Evolutionary conservation across 2,888 invertebrate species (phyloP).

Genomic region (Zele albiditarsus): DNA sequence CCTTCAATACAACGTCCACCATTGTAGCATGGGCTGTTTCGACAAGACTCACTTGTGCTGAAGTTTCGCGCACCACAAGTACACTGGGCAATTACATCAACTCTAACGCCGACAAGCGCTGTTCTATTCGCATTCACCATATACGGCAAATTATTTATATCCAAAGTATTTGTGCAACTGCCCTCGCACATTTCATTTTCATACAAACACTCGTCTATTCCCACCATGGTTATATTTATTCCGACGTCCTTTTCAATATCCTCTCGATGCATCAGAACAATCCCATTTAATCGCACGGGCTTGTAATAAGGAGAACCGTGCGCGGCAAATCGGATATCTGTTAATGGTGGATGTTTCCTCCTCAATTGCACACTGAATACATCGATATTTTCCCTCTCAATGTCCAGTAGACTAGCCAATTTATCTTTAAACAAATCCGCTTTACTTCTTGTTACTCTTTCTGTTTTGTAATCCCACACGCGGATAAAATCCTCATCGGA

Average conservation of each 20-base stretch:
- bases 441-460: conserved; percentile 89
- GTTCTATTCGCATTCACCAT: conserved; percentile 99
- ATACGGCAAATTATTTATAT: conserved; percentile 91
- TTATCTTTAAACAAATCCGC: conserved; percentile 92
- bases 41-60: conserved; percentile 90
- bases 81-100: conserved; percentile 93
- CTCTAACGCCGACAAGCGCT: conserved; percentile 94
- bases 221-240: conserved; percentile 97
- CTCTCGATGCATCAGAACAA: conserved; percentile 93
- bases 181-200: conserved; percentile 97
- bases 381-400: conserved; percentile 92
- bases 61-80: conserved; percentile 96
- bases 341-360: conserved; percentile 89
- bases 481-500: conserved; percentile 97
- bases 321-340: conserved; percentile 94
- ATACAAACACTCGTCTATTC: conserved; percentile 96
- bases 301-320: conserved; percentile 97
- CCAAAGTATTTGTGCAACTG: conserved; percentile 94
- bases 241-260: conserved; percentile 96
- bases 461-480: conserved; percentile 92
- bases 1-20: conserved; percentile 96
- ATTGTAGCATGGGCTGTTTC: conserved; percentile 93
- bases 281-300: conserved; percentile 93
- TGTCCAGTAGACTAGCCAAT: conserved; percentile 88
- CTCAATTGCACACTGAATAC: conserved; percentile 96